Conservation (phyloP, 2,113 vertebrate species). For the Ptilorrhoa leucosticta region DNA sequence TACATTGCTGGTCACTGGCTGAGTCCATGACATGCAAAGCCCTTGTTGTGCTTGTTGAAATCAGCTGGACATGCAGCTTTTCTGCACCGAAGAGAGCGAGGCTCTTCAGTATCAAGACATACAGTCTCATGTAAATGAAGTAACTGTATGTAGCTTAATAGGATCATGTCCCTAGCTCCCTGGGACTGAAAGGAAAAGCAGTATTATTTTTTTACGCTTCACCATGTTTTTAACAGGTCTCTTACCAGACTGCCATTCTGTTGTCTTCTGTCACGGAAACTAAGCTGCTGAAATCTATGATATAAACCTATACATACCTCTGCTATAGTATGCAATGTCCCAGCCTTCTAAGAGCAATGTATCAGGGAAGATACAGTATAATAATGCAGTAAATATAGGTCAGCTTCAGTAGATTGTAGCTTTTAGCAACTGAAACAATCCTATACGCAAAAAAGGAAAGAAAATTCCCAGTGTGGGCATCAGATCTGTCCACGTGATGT, state of each 20-base stretch:
- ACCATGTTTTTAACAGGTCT: not conserved
- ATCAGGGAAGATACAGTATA: not conserved
- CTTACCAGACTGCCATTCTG: not conserved
- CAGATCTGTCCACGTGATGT: not conserved
- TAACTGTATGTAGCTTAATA: not conserved
- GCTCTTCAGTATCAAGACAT: not conserved
- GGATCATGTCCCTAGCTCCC: not conserved
- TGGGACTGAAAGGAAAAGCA: conserved; percentile 2
- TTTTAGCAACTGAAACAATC: not conserved
- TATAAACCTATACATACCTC: not conserved
- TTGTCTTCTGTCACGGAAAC: conserved; percentile 1
- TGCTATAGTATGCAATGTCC: not conserved
- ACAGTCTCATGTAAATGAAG: not conserved
- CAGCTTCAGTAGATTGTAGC: not conserved
- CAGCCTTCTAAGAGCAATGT: not conserved
- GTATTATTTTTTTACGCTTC: not conserved
- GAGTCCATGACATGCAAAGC: not conserved
- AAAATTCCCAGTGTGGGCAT: not conserved
- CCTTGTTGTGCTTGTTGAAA: not conserved
- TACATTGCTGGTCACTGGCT: not conserved
- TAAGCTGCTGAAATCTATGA: not conserved
- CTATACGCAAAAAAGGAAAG: not conserved
- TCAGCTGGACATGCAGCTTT: not conserved
- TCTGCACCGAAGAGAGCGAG: not conserved
- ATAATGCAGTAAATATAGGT: conserved; percentile 12